Base-by-base conservation (phyloP, 2,113 vertebrate genomes). In the Grammomys surdaster region DNA sequence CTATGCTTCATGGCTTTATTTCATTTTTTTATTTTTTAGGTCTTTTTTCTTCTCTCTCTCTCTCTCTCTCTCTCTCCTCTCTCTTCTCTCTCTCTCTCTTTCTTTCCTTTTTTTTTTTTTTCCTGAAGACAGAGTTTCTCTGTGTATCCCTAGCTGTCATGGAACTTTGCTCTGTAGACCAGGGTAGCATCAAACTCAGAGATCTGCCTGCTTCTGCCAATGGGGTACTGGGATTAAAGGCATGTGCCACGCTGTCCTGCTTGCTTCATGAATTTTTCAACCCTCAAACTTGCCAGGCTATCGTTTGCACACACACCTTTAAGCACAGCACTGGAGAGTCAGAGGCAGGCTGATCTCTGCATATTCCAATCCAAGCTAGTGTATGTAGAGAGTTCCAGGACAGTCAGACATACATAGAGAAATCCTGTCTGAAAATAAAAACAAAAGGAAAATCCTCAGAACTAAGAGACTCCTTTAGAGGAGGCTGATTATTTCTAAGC, bases 401-500 rank as follows among this genome's bases (percentile, higher is more conserved):
- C 51, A 81, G 51, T 20, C 51, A 24, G n/a, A n/a, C 19, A 84
- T 43, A 3, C n/a, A 31, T 43, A 46, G 58, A 19, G 22, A 82
- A 65, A 43, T 43, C 26, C 58, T 63, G 28, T 86, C 63, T 33
- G 60, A 86, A 67, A 86, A 33, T 11, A 20, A 48, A 88, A 88
- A 70, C 7, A 40, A 56, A 40, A 51, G 11, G 65, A 31, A 31
- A 89, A 89, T 20, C 10, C n/a, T 76, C 20, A 46, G 28, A 36
- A 22, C 13, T 63, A 33, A 76, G 56, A 58, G 7, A 16, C 22
- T 63, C 8, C 40, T 77, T 76, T 89, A 85, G 81, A 94, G 78
- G 94, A 28, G 70, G 56, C 81, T 86, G 54, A 82, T 51, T 88
- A 19, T 65, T 85, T 67, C 14, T 95, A 89, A 94, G 69, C 20